Base-by-base conservation (phyloP, 2,888 invertebrate species). In the Polylopha cassiicola region DNA sequence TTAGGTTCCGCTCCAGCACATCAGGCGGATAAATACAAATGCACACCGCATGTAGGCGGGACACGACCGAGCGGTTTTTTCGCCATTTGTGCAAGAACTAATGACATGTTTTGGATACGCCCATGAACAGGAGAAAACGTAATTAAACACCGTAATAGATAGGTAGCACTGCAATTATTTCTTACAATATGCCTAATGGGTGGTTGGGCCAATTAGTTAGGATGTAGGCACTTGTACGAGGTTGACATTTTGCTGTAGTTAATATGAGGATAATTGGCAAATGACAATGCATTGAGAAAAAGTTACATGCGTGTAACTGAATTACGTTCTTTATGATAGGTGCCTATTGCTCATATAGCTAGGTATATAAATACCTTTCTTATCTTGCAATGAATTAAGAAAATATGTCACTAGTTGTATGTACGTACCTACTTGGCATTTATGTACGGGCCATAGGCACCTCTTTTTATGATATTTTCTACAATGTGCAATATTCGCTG, bases 21-120 rank as follows among this genome's bases (percentile, higher is more conserved):
- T 34, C 43, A 9, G 36, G 52, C 59, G 15, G 59, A 54, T 62
- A 69, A 67, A 71, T 71, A 67, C 64, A 63, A 71, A 73, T 65
- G 56, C 54, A 48, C 43, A 50, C 36, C 44, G 29, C 43, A 42
- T 39, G 56, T 48, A 56, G 71, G 75, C 61, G 73, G 67, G 53
- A 55, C 58, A 36, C 48, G 39, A 44, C 15, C 48, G 43, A 45
- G 45, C 46, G 51, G 53, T 70, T 74, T 74, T 75, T 70, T 65
- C 53, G 51, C 64, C 54, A 59, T 64, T 64, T 65, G 55, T 62
- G 49, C 51, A 64, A 58, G 58, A 64, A 70, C 66, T 71, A 70
- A 68, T 65, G 69, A 63, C 61, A 49, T 51, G 55, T 53, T 59
- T 51, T 43, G 44, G 53, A 44, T 58, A 60, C 74, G 62, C 71